phyloP scores from a whole-genome alignment of 2,113 vertebrate genomes.

The Caranx ignobilis region DNA sequence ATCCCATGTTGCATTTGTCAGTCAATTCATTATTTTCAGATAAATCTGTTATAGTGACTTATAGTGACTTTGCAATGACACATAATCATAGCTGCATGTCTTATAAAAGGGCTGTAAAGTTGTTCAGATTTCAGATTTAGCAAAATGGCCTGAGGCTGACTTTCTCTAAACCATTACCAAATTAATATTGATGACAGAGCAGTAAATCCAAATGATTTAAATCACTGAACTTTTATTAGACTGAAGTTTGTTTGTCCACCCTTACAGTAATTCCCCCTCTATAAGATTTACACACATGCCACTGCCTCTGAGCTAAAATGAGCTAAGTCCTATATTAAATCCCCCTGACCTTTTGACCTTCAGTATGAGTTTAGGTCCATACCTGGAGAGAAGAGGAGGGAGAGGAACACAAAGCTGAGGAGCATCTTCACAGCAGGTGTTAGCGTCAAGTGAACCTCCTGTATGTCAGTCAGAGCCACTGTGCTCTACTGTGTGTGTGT shows the following conservation, averaged over 20 bases:
- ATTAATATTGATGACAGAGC: neutral
- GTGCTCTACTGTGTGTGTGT: constrained; percentile 16
- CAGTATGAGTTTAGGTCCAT: neutral
- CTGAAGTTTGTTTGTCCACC: neutral
- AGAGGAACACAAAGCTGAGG: constrained; percentile 50
- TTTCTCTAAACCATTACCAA: neutral
- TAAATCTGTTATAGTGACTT: neutral
- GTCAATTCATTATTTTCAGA: neutral
- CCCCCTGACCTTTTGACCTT: neutral
- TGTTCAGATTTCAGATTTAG: neutral
- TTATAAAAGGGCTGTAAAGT: neutral
- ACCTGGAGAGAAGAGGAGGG: constrained; percentile 72
- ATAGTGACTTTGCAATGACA: neutral
- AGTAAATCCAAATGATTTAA: neutral
- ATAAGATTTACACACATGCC: too few species aligned
- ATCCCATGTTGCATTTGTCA: neutral
- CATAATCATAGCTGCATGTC: neutral
- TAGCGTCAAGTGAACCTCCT: neutral
- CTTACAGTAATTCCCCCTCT: neutral
- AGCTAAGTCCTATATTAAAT: neutral
- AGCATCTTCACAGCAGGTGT: constrained; percentile 47
- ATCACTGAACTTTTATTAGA: neutral
- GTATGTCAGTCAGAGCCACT: constrained; percentile 7
- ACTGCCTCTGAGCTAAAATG: neutral
- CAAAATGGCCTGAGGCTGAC: neutral